A percentile compares a stretch with the other conserved stretches of the same genome.
Evolutionary conservation across 2,888 invertebrate species (phyloP).

Genomic region (Mythimna albipuncta): DNA sequence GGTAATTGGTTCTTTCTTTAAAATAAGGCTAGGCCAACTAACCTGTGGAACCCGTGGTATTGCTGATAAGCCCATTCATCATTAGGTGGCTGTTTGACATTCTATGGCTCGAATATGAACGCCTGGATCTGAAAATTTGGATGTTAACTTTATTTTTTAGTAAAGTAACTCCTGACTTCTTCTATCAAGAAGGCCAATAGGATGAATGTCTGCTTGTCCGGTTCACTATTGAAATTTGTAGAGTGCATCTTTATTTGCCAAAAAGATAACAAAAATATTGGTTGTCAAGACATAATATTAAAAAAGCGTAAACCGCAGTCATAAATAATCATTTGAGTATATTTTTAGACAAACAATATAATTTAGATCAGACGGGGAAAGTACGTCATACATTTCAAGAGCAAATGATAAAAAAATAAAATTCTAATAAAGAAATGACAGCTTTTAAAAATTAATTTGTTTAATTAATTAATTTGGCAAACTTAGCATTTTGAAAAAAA

Average conservation of each 20-base stretch:
- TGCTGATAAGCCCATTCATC: too few species aligned
- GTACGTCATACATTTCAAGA: too few species aligned
- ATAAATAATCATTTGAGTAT: background rate
- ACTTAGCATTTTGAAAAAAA: too few species aligned
- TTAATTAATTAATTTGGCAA: too few species aligned
- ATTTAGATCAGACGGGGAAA: background rate
- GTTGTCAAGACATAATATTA: background rate
- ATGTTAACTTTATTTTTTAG: background rate
- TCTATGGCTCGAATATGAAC: background rate
- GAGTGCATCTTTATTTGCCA: background rate
- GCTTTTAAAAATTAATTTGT: too few species aligned
- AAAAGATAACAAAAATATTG: background rate
- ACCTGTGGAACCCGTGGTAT: too few species aligned
- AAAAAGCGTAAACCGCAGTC: background rate
- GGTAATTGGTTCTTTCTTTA: background rate
- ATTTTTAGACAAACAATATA: background rate
- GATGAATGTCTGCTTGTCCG: background rate
- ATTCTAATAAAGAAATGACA: too few species aligned
- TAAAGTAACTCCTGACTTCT: background rate
- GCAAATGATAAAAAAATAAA: too few species aligned
- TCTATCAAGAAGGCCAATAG: background rate
- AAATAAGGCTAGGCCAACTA: background rate
- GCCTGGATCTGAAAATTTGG: background rate
- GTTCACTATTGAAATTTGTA: background rate
- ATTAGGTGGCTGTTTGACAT: too few species aligned